A percentile compares a stretch with the other conserved stretches of the same genome.
These are phyloP conservation scores for Macheiramphus alcinus DNA, from an alignment of 2,113 vertebrate genomes.

Conservation along the genomic window DNA sequence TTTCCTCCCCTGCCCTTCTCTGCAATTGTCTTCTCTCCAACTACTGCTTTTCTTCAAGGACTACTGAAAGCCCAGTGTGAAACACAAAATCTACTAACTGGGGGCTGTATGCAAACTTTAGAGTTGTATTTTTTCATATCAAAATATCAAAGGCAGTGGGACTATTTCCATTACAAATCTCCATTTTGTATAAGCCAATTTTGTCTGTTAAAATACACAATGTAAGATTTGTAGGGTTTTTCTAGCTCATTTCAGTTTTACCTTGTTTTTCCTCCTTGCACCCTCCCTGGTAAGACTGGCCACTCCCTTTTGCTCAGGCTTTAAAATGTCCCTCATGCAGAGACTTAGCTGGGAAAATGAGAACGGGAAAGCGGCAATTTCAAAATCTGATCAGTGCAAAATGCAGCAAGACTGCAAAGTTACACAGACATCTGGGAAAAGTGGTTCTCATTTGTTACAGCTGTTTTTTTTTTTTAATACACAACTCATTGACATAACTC, in stretches of 20 bases:
- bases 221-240: not conserved
- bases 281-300: not conserved
- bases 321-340: not conserved
- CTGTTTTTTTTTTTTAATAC: not conserved
- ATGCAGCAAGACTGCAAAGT: not conserved
- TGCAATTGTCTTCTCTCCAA: not conserved
- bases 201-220: not conserved
- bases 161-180: not conserved
- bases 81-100: not conserved
- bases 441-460: not conserved
- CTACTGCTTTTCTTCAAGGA: not conserved
- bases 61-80: not conserved
- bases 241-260: not conserved
- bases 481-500: not conserved
- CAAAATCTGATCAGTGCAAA: not conserved
- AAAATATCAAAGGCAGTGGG: not conserved
- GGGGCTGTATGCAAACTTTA: not conserved
- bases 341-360: not conserved
- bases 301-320: not conserved
- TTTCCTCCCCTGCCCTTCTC: not conserved
- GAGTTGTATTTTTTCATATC: not conserved
- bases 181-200: not conserved
- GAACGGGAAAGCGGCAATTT: not conserved
- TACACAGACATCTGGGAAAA: not conserved
- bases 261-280: not conserved